Evolutionary conservation across 2,888 invertebrate genomes (phyloP), one percentile per base, ranked within the genome.

Genomic region (Lithophane leautieri): DNA sequence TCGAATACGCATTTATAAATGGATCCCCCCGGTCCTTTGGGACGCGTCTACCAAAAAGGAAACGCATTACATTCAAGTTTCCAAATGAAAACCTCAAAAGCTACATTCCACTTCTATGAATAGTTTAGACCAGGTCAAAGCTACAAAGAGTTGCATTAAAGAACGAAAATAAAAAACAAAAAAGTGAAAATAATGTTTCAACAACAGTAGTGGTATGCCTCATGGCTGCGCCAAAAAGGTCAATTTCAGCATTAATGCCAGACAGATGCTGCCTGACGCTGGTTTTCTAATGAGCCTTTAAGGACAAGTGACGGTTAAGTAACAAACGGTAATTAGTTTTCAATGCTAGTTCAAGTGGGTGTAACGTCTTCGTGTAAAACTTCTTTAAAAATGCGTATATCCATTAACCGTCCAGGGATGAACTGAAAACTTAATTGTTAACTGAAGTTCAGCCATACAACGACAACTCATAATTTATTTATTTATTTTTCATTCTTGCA

Each of bases 1-100:
- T 82, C 65, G 44, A 81, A 72, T 72, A 70, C 79, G 66, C 42
- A 68, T 73, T 78, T 78, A 73, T 70, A 70, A 83, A 82, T 68
- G 62, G 47, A 47, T 54, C 61, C 40, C 61, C 40, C 75, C 44
- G 34, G 14, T 40, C 16, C 40, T 66, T 66, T 58, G 44, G 6
- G 11, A 40, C 19, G 58, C 28, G 72, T 60, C n/a, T 47, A 19
- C 60, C 67, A 56, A 44, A 68, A 67, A 56, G 14, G n/a, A 34
- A 56, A 62, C 3, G 14, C n/a, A 7, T 16, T 25, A 16, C 2
- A 56, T 71, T 71, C 28, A 52, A 22, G 11, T 44, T 42, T 25
- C 50, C 34, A 50, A 56, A 63, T 12, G 2, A 0, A 42, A 14
- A n/a, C n/a, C 42, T 50, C 28, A 42, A 22, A 19, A 25, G 16